Percentiles rank a stretch among this genome's conserved stretches.
These are phyloP conservation scores for Sitta carolinensis DNA, from an alignment of 2,797 vertebrate species.

Conservation along the genomic window DNA sequence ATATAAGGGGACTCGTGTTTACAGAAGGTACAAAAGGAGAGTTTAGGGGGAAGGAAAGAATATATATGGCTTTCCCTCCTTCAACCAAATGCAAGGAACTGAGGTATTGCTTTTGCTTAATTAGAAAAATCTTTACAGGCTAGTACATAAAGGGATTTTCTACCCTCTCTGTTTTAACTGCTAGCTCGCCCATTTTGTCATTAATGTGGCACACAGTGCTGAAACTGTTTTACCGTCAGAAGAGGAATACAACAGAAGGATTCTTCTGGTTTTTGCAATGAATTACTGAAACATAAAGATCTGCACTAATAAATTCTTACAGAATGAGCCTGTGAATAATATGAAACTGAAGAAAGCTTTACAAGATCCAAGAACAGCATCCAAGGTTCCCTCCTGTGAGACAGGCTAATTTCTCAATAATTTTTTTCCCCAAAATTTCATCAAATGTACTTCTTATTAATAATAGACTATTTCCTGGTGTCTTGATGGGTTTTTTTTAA, in stretches of 20 bases:
- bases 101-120: background rate
- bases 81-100: background rate
- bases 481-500: background rate
- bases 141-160: background rate
- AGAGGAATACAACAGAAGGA: background rate
- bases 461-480: background rate
- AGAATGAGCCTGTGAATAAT: background rate
- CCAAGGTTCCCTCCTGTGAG: background rate
- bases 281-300: conserved; percentile 14
- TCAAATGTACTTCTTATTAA: background rate
- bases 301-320: conserved; percentile 14
- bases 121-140: background rate
- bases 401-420: background rate
- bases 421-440: background rate
- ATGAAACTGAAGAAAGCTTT: background rate
- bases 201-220: background rate
- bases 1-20: background rate
- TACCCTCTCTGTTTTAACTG: background rate
- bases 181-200: background rate
- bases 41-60: background rate
- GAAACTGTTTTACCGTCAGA: background rate
- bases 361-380: background rate
- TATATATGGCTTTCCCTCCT: background rate
- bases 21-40: background rate
- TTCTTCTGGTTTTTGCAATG: background rate